Evolutionary conservation across 2,113 vertebrate genomes (phyloP).

Genomic region (Cardinalis cardinalis): DNA sequence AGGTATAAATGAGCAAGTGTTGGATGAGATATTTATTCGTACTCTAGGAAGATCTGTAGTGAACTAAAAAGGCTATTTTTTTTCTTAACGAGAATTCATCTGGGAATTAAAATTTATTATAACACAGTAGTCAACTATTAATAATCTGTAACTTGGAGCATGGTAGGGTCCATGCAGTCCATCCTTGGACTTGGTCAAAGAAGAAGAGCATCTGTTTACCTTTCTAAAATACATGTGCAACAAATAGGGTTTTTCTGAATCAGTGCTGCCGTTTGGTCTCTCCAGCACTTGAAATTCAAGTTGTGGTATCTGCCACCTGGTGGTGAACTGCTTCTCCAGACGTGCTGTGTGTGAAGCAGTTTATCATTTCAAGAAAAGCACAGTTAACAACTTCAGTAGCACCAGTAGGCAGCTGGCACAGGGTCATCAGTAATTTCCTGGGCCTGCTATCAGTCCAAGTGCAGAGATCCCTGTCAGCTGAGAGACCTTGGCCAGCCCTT

Average conservation of each 20-base stretch:
- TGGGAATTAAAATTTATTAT: not conserved
- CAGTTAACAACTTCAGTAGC: not conserved
- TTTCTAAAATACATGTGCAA: accelerated
- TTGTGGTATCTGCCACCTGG: conserved; percentile 1
- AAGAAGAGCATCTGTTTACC: not conserved
- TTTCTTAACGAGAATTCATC: not conserved
- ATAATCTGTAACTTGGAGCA: not conserved
- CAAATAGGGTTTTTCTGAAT: not conserved
- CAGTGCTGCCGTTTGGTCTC: not conserved
- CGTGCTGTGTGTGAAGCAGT: not conserved
- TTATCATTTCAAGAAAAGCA: not conserved
- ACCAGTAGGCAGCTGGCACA: not conserved
- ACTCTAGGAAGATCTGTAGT: not conserved
- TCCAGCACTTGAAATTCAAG: not conserved
- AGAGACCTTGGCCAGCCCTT: not conserved
- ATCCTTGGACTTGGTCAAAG: not conserved
- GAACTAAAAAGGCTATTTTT: not conserved
- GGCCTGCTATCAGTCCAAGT: not conserved
- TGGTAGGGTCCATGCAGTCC: not conserved
- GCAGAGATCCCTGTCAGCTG: not conserved
- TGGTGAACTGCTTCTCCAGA: not conserved
- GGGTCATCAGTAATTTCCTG: not conserved
- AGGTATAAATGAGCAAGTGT: not conserved
- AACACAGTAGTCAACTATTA: not conserved
- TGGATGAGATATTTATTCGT: not conserved